Evolutionary conservation across 2,113 vertebrate species (phyloP).

Genomic region (rat (Rattus norvegicus)): GRCr8 NC_086035.1:50577001-50577500

Average conservation of each 20-base stretch:
- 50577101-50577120: background rate
- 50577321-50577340: background rate
- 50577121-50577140: background rate
- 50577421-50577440: background rate
- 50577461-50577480: background rate
- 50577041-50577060: background rate
- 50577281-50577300: background rate
- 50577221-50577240: background rate
- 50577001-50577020: background rate
- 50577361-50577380: background rate
- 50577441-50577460: background rate
- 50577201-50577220: background rate
- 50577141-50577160: background rate
- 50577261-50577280: background rate
- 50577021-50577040: background rate
- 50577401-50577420: background rate
- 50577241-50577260: background rate
- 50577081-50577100: background rate
- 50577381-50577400: background rate
- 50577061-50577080: background rate
- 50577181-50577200: background rate
- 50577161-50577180: background rate
- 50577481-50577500: background rate
- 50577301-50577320: background rate
- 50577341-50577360: background rate